phyloP scores from a whole-genome alignment of 2,113 vertebrate species.

The Cathartes aura region DNA sequence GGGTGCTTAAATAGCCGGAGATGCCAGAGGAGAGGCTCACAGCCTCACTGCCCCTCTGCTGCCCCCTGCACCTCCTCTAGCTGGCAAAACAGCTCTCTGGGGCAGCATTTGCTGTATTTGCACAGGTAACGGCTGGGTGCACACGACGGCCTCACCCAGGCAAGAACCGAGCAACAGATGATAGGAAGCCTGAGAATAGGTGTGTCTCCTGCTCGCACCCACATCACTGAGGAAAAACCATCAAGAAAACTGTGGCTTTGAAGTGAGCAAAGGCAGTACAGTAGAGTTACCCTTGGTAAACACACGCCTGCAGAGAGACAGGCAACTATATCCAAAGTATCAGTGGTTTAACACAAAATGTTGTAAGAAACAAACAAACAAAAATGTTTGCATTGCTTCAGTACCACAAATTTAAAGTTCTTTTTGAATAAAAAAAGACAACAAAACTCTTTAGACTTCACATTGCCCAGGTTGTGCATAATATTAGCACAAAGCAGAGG shows the following conservation, averaged over 20 bases:
- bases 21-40: not conserved
- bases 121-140: not conserved
- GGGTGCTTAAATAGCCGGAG: not conserved
- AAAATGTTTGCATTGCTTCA: not conserved
- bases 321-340: not conserved
- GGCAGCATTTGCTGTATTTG: not conserved
- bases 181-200: not conserved
- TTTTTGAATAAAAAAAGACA: not conserved
- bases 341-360: not conserved
- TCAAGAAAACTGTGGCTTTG: not conserved
- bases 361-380: not conserved
- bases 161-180: not conserved
- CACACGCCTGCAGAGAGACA: not conserved
- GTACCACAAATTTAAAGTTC: not conserved
- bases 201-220: not conserved
- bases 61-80: not conserved
- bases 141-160: not conserved
- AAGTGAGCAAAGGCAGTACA: not conserved
- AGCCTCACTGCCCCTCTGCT: not conserved
- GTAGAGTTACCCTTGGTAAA: not conserved
- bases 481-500: not conserved
- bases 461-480: not conserved
- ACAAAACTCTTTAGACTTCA: not conserved
- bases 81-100: rapidly evolving
- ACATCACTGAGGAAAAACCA: not conserved